phyloP scores from a whole-genome alignment of 53 echinoderm and acorn worm genomes.

The Henricia sp. region DNA sequence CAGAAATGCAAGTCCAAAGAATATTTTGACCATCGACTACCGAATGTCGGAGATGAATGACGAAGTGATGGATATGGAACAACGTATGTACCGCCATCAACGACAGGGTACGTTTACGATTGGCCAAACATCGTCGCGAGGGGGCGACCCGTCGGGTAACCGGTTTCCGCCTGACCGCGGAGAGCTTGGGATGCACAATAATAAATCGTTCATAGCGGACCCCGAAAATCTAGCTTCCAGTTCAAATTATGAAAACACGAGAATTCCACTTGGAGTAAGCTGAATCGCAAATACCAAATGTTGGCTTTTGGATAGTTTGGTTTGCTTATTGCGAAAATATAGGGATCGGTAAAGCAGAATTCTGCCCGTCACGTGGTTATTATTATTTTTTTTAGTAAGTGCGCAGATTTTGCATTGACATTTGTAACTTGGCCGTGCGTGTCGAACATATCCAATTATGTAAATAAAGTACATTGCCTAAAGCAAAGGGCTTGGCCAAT shows the following conservation, averaged over 20 bases:
- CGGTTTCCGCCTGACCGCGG: background rate
- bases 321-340: background rate
- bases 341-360: too few species aligned
- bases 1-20: slow-evolving; percentile 5
- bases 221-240: background rate
- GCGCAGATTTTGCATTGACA: too few species aligned
- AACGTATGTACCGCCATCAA: slow-evolving; percentile 45
- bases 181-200: background rate
- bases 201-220: background rate
- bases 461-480: too few species aligned
- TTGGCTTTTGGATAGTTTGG: background rate
- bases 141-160: background rate
- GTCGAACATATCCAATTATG: too few species aligned
- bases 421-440: too few species aligned
- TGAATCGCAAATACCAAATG: too few species aligned
- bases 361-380: too few species aligned
- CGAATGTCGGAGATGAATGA: slow-evolving; percentile 16
- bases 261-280: background rate
- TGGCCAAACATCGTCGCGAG: slow-evolving; percentile 16
- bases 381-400: too few species aligned
- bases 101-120: background rate
- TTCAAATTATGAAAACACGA: background rate
- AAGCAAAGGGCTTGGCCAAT: too few species aligned
- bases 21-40: slow-evolving; percentile 39
- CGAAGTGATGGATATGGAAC: background rate